Conservation (phyloP, 2,113 vertebrate species). For the Antechinus flavipes region DNA sequence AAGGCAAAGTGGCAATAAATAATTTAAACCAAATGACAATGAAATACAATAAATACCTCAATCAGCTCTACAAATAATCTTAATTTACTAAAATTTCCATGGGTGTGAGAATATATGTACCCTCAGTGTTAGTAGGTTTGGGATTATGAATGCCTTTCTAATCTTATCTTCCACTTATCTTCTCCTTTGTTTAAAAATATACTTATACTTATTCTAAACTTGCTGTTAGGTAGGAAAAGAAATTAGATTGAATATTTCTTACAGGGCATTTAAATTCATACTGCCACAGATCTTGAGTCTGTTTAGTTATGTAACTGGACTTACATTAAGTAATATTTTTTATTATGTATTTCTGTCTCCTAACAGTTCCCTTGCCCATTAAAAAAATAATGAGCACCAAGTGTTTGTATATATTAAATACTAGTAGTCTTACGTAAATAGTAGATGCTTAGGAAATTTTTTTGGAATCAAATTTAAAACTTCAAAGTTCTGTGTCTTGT, state of each 20-base stretch:
- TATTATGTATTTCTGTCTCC: neutral
- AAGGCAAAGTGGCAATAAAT: neutral
- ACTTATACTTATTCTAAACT: neutral
- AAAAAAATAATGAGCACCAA: neutral
- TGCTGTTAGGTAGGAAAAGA: neutral
- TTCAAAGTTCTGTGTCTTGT: neutral
- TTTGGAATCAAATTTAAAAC: neutral
- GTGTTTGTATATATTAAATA: neutral
- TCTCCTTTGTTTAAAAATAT: neutral
- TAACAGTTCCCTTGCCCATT: neutral
- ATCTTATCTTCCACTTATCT: neutral
- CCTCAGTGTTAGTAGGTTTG: neutral
- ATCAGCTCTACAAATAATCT: neutral
- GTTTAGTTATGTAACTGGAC: neutral
- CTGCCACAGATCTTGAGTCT: neutral
- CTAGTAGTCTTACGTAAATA: neutral
- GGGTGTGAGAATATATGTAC: neutral
- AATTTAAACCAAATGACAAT: neutral
- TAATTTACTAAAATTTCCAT: neutral
- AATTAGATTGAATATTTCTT: neutral
- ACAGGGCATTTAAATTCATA: neutral
- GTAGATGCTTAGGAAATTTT: neutral
- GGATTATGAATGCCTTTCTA: neutral
- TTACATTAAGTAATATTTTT: neutral
- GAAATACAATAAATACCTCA: neutral